Evolutionary conservation across 2,888 invertebrate genomes (phyloP), one percentile per base, ranked within the genome.

Genomic region (Dasysyrphus albostriatus): DNA sequence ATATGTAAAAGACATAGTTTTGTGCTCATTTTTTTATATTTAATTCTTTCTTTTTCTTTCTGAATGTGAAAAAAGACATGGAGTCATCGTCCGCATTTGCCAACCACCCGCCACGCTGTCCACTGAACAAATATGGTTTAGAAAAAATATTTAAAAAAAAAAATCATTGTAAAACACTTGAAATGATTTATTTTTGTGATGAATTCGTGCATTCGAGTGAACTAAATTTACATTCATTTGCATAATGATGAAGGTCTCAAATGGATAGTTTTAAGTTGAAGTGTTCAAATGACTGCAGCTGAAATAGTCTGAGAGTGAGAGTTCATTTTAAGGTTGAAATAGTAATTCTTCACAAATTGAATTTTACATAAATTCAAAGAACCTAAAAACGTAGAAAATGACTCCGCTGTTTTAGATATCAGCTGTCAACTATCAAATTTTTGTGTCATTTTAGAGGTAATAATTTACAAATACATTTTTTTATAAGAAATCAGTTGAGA

Each of bases 151-250:
- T 5, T 29, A 16, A 47, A 32, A 32, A 34, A 16, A 32, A 44
- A 63, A 42, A 63, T 42, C 42, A 29, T 32, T 44, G 39, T 29
- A 16, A 65, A 16, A 32, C 47, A 34, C 61, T 73, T 39, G 56
- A 76, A 84, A 77, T 80, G 51, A 29, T 63, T 24, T 67, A 14
- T 61, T 32, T 67, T 67, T 12, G 8, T 61, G 34, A 49, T 49
- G 32, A 67, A 29, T 69, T 77, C 56, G 49, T 73, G 44, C 44
- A 81, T 61, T 81, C 37, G 54, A 85, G 56, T 49, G 73, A 73
- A 51, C 61, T 39, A 16, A 76, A 69, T 81, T 77, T 77, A 73
- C 81, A 81, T 84, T 67, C 24, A 84, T 84, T 84, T 76, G 19
- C 84, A 84, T 84, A 19, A 54, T 47, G 59, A 69, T 49, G 59